These are phyloP conservation scores for Phenganax stokvisi DNA, from an alignment of 92 coral and sea anemone species.

Conservation along the genomic window DNA sequence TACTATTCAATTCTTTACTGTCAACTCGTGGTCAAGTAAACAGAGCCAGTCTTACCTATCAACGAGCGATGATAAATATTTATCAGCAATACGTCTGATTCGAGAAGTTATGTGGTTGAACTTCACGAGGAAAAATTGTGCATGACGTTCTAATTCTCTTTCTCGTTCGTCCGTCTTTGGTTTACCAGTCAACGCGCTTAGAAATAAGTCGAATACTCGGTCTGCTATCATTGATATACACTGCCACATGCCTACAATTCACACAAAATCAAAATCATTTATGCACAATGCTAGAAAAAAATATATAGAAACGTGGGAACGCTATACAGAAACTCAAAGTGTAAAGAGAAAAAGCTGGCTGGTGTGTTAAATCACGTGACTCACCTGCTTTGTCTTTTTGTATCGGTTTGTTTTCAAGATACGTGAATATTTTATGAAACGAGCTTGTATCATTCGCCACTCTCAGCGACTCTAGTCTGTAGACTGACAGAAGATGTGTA, in stretches of 20 bases:
- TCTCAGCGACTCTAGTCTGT: constrained; percentile 85
- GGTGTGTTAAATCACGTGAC: background rate
- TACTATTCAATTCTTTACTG: background rate
- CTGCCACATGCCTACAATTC: constrained; percentile 88
- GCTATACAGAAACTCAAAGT: background rate
- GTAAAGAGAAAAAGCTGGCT: background rate
- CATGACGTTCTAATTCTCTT: constrained; percentile 78
- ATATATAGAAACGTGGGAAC: no score
- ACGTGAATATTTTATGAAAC: constrained; percentile 83
- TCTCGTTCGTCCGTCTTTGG: constrained; percentile 78
- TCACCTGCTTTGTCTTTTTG: constrained; percentile 98
- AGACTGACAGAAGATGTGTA: constrained; percentile 83
- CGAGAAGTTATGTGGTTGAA: constrained; percentile 81
- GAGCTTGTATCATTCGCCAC: constrained; percentile 81
- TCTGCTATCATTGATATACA: constrained; percentile 89
- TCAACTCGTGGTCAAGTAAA: background rate
- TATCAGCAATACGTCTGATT: constrained; percentile 91
- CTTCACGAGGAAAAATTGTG: constrained; percentile 82
- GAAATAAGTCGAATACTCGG: constrained; percentile 77
- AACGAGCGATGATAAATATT: constrained; percentile 73
- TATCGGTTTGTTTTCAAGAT: constrained; percentile 85
- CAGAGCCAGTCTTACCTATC: constrained; percentile 61
- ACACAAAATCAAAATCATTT: no score
- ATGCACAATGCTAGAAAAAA: no score
- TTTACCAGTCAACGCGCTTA: constrained; percentile 71